Conservation (phyloP, 2,113 vertebrate genomes). For the Cromileptes altivelis region DNA sequence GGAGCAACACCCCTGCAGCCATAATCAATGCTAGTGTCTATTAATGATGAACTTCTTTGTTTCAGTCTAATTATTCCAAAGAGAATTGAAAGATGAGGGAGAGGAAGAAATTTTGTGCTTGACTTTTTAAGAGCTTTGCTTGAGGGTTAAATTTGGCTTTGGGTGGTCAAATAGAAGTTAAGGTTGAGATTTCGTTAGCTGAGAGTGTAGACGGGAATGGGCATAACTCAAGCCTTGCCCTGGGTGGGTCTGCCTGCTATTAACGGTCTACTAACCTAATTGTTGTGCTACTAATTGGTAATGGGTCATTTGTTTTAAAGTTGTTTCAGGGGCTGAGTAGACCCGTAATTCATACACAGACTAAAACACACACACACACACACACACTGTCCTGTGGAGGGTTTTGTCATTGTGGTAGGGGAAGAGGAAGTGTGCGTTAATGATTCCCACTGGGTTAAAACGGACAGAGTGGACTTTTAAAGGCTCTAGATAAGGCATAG, state of each 20-base stretch:
- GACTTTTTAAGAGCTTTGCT: neutral
- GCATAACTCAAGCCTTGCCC: constrained; percentile 15
- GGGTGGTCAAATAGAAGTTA: neutral
- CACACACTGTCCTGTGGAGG: constrained; percentile 30
- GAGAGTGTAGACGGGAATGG: neutral
- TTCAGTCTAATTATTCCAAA: neutral
- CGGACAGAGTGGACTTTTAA: constrained; percentile 65
- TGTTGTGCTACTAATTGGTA: constrained; percentile 62
- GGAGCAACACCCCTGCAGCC: neutral
- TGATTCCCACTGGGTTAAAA: constrained; percentile 70
- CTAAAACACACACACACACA: constrained; percentile 31
- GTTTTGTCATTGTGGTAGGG: constrained; percentile 44
- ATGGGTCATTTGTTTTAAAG: constrained; percentile 69
- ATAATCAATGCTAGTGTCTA: neutral
- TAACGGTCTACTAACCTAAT: constrained; percentile 68
- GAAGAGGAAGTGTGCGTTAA: constrained; percentile 71
- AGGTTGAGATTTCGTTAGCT: too few species aligned
- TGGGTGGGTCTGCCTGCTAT: constrained; percentile 45
- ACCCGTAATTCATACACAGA: constrained; percentile 46
- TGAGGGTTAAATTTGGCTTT: neutral
- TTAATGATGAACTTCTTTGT: neutral
- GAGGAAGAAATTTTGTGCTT: neutral
- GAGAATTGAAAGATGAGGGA: neutral
- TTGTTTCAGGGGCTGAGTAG: constrained; percentile 38
- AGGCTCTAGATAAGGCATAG: constrained; percentile 65